Evolutionary conservation across 2,797 vertebrate genomes (phyloP).

Genomic region (Cuniculus paca): DNA sequence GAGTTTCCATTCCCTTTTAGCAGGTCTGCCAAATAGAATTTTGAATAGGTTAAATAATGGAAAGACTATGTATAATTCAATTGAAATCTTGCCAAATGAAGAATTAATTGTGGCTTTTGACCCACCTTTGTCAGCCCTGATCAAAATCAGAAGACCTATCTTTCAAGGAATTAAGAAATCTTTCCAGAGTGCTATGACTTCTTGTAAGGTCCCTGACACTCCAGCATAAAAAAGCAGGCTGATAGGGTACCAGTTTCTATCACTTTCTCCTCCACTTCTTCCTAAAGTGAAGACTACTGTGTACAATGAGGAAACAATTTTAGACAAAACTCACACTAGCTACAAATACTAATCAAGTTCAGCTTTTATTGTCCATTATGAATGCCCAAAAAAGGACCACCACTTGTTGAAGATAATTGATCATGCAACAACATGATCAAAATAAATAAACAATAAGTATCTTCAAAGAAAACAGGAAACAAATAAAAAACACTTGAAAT

Average conservation of each 20-base stretch:
- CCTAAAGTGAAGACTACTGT: not conserved
- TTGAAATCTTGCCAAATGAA: slow-evolving; percentile 22
- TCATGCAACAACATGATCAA: not conserved
- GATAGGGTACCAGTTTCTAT: not conserved
- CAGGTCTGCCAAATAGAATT: not conserved
- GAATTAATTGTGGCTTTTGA: not conserved
- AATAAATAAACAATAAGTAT: not conserved
- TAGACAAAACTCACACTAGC: not conserved
- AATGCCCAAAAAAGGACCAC: not conserved
- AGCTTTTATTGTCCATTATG: not conserved
- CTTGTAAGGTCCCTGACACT: not conserved
- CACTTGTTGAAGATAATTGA: not conserved
- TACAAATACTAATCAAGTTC: not conserved
- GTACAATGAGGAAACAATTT: not conserved
- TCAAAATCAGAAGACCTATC: slow-evolving; percentile 27
- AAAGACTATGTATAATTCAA: not conserved
- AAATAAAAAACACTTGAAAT: not conserved
- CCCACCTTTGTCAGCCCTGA: not conserved
- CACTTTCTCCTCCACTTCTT: not conserved
- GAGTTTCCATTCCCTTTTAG: not conserved
- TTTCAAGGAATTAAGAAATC: not conserved
- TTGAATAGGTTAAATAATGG: not conserved
- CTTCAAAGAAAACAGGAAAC: not conserved
- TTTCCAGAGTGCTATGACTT: not conserved
- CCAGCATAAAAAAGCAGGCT: not conserved